A percentile compares a stretch with the other conserved stretches of the same genome.
phyloP scores from a whole-genome alignment of 1,140 invertebrate genomes.

The Rhagoletis pomonella region DNA sequence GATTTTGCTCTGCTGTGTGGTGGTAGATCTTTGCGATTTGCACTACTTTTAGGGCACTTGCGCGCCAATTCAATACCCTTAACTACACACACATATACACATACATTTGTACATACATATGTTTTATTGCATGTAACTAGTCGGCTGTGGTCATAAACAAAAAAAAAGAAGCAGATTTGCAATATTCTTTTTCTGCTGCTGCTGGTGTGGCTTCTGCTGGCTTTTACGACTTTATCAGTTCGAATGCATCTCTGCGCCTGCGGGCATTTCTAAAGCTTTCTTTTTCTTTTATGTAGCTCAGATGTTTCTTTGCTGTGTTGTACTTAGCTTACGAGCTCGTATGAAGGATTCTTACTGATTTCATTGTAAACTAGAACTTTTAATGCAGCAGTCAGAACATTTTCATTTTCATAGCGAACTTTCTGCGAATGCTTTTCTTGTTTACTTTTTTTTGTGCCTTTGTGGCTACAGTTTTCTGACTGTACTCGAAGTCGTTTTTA shows the following conservation, averaged over 20 bases:
- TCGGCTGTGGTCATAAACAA: not conserved
- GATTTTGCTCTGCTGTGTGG: not conserved
- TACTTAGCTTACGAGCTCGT: slow-evolving; percentile 24
- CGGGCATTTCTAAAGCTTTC: slow-evolving; percentile 56
- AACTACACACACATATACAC: not conserved
- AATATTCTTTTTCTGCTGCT: slow-evolving; percentile 37
- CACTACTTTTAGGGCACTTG: slow-evolving; percentile 71
- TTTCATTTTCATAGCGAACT: slow-evolving; percentile 18
- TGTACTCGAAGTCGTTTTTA: not conserved
- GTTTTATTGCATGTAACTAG: slow-evolving; percentile 9
- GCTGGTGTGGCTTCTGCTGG: slow-evolving; percentile 39
- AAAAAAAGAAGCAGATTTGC: not conserved
- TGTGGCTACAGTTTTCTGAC: not conserved
- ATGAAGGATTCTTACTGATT: not conserved
- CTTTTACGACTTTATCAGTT: slow-evolving; percentile 67
- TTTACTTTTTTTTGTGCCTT: not conserved
- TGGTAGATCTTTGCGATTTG: slow-evolving; percentile 59
- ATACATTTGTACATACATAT: not conserved
- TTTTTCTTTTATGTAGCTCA: slow-evolving; percentile 36
- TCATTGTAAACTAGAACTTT: slow-evolving; percentile 33
- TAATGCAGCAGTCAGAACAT: not conserved
- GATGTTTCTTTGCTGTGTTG: not conserved
- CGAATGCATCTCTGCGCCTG: slow-evolving; percentile 74
- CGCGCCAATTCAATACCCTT: slow-evolving; percentile 56
- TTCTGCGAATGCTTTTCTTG: slow-evolving; percentile 1